Evolutionary conservation across 2,797 vertebrate species (phyloP).

Genomic region (Lates japonicus): DNA sequence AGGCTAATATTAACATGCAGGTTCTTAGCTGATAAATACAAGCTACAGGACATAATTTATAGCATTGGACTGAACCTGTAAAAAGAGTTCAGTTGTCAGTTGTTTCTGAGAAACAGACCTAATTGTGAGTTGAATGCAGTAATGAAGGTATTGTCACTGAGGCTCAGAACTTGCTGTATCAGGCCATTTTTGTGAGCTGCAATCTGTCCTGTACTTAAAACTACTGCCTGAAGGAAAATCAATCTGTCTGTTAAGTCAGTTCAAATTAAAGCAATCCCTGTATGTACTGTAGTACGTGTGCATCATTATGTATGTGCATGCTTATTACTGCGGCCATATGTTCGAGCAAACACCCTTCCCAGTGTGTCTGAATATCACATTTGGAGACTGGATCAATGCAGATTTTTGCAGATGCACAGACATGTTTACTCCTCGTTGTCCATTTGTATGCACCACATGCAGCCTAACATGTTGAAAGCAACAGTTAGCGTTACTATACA

Average conservation of each 20-base stretch:
- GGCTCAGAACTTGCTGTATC: conserved; percentile 65
- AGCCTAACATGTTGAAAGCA: conserved; percentile 14
- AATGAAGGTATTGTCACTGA: conserved; percentile 44
- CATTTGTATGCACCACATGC: conserved; percentile 34
- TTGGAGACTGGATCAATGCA: conserved; percentile 56
- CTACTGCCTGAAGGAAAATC: conserved; percentile 73
- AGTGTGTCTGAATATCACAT: not conserved
- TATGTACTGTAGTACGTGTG: conserved; percentile 38
- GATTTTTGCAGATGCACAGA: conserved; percentile 45
- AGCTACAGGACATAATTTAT: not conserved
- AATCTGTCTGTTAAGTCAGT: conserved; percentile 64
- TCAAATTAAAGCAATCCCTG: conserved; percentile 58
- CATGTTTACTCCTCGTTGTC: conserved; percentile 14
- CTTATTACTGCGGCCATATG: conserved; percentile 68
- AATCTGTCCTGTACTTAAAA: conserved; percentile 74
- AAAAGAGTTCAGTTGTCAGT: not conserved
- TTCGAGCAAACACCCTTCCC: conserved; percentile 23
- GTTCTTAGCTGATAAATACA: conserved; percentile 1
- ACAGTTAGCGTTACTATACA: conserved; percentile 31
- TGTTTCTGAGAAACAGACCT: conserved; percentile 19
- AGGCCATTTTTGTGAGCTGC: conserved; percentile 58
- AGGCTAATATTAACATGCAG: conserved; percentile 22
- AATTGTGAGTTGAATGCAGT: conserved; percentile 32
- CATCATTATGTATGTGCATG: conserved; percentile 66
- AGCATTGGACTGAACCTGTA: not conserved